phyloP scores from a whole-genome alignment of 2,113 vertebrate genomes.

The Ctenodactylus gundi region DNA sequence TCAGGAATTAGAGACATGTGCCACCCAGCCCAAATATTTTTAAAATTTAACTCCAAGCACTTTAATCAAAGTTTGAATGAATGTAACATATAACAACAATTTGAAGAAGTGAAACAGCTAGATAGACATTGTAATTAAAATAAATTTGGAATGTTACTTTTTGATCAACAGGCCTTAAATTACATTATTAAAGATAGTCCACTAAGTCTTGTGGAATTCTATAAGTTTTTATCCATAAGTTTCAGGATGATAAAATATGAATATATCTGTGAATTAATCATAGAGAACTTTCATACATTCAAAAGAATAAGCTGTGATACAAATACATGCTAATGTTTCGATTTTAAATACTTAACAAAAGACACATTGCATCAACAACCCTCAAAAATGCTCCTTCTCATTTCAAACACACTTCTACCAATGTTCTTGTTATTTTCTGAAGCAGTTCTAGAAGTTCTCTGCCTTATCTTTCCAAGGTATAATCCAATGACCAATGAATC shows the following conservation, averaged over 20 bases:
- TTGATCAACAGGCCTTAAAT: not conserved
- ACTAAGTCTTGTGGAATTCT: not conserved
- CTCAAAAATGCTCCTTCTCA: too few species aligned
- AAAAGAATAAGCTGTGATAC: too few species aligned
- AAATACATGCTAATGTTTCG: too few species aligned
- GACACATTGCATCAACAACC: too few species aligned
- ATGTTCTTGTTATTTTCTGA: too few species aligned
- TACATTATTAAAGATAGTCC: not conserved
- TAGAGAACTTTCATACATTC: too few species aligned
- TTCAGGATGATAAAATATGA: not conserved
- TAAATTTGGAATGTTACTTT: not conserved
- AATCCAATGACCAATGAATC: too few species aligned
- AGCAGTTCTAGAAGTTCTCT: too few species aligned
- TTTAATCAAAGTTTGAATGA: not conserved
- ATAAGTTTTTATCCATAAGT: not conserved
- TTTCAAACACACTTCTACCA: too few species aligned
- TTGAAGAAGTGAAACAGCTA: not conserved
- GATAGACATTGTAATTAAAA: not conserved
- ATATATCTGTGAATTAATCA: not conserved
- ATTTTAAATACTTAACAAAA: too few species aligned
- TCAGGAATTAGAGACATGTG: not conserved
- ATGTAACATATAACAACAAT: not conserved
- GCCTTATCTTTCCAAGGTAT: too few species aligned
- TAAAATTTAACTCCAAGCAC: not conserved
- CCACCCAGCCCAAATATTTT: not conserved